A percentile compares a stretch with the other conserved stretches of the same genome.
Evolutionary conservation across 2,888 invertebrate genomes (phyloP).

Genomic region (Drosophila neotestacea): DNA sequence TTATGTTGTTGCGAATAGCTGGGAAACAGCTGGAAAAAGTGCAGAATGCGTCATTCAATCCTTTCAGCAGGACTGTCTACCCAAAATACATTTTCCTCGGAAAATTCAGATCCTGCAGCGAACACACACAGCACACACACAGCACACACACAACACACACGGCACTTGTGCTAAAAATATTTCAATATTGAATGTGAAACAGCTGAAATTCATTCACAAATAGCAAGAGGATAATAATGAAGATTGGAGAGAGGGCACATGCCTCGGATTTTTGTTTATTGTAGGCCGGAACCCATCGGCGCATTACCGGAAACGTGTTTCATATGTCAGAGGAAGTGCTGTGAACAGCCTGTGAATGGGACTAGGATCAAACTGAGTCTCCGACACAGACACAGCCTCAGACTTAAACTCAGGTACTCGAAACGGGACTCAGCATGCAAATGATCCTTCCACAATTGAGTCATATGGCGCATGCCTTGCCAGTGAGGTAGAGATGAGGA

Average conservation of each 20-base stretch:
- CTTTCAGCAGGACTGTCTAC: conserved; percentile 29
- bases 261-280: conserved; percentile 48
- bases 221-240: background rate
- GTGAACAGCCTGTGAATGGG: conserved; percentile 26
- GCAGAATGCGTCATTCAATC: conserved; percentile 45
- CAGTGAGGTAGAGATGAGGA: background rate
- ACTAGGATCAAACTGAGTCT: conserved; percentile 18
- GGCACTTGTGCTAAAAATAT: conserved; percentile 68
- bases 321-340: conserved; percentile 54
- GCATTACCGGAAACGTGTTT: conserved; percentile 65
- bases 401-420: conserved; percentile 46
- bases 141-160: conserved; percentile 16
- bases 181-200: conserved; percentile 46
- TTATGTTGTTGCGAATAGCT: conserved; percentile 15
- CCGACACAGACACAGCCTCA: background rate
- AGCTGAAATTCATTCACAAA: conserved; percentile 58
- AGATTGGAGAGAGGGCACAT: conserved; percentile 14
- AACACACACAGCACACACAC: background rate
- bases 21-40: conserved; percentile 46
- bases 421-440: conserved; percentile 55
- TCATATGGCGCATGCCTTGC: conserved; percentile 58
- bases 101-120: conserved; percentile 53
- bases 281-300: conserved; percentile 43
- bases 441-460: conserved; percentile 56
- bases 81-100: conserved; percentile 27